Evolutionary conservation across 2,888 invertebrate genomes (phyloP).

Genomic region (Erebia aethiops): DNA sequence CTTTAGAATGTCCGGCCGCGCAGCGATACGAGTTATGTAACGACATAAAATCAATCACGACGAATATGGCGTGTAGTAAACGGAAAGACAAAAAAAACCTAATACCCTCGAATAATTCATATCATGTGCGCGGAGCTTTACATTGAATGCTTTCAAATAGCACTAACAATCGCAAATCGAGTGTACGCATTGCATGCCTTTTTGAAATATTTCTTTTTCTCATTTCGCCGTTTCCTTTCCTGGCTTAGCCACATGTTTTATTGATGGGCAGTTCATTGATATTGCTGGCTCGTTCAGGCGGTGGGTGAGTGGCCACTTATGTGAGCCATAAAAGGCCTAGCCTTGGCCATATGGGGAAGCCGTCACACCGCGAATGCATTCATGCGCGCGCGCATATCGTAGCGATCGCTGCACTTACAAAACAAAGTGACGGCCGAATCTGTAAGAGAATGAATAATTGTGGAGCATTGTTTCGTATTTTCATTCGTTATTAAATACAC

Average conservation of each 20-base stretch:
- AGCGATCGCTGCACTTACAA: constrained; percentile 64
- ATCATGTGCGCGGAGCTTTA: constrained; percentile 65
- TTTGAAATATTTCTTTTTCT: constrained; percentile 80
- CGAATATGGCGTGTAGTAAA: constrained; percentile 54
- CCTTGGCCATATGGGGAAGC: constrained; percentile 82
- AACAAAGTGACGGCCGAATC: constrained; percentile 61
- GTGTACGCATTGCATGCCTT: constrained; percentile 71
- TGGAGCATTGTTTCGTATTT: constrained; percentile 39
- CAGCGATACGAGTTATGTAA: constrained; percentile 62
- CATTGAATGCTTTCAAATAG: constrained; percentile 77
- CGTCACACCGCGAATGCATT: constrained; percentile 76
- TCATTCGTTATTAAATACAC: constrained; percentile 31
- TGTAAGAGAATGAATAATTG: constrained; percentile 43
- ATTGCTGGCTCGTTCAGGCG: constrained; percentile 80
- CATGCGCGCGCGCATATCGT: constrained; percentile 76
- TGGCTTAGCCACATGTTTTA: constrained; percentile 82
- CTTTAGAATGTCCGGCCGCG: constrained; percentile 53
- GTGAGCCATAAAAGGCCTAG: constrained; percentile 79
- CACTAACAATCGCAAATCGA: constrained; percentile 68
- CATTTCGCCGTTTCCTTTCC: constrained; percentile 79
- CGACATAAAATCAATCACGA: constrained; percentile 62
- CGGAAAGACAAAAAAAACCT: constrained; percentile 47
- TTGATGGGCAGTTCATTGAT: constrained; percentile 83
- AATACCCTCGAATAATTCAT: constrained; percentile 69
- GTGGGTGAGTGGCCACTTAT: constrained; percentile 82